Evolutionary conservation across 1,140 invertebrate genomes (phyloP), one percentile per base, ranked within the genome.

Genomic region (Pseudachorutes palmiensis): DNA sequence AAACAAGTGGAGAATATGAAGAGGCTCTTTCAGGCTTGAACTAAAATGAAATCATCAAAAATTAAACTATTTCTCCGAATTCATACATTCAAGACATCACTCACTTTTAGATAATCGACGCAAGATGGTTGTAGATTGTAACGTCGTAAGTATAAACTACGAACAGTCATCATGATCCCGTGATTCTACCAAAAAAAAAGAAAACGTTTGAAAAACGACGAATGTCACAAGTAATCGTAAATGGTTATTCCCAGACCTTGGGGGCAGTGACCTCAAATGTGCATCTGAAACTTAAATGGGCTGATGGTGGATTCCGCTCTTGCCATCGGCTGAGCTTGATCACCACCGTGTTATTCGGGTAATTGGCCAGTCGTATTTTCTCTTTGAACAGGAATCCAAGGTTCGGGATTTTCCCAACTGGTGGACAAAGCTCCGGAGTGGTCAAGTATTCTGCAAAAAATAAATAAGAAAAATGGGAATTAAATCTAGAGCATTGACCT

Each of bases 361-460:
- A 74, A 36, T 74, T 74, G n/a, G 2, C 33, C 12, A 74, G 57
- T 2, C 61, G 65, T 31, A 74, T 62, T 55, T 74, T 71, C 64
- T 74, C 71, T 30, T 68, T 74, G 24, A 67, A 9, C 0, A 66
- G 48, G 9, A 48, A 45, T 36, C 33, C 57, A 62, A 66, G 19
- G 24, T 5, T 9, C 19, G 16, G 14, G 24, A 70, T 45, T n/a
- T 22, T 48, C 19, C 57, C 45, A 3, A 30, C 64, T 29, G 33
- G 55, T 9, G 70, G 36, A 49, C 72, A 74, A 29, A 74, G 33
- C 36, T 74, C 72, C 24, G 66, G 67, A 55, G 57, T 71, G 19
- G 68, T 70, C 26, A 74, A 29, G 36, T 63, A 74, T 70, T 71
- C 72, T 74, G 66, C 36, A 70, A 72, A 63, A 55, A 14, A 29